phyloP scores from a whole-genome alignment of 1,140 invertebrate species.

The Spodoptera litura region DNA sequence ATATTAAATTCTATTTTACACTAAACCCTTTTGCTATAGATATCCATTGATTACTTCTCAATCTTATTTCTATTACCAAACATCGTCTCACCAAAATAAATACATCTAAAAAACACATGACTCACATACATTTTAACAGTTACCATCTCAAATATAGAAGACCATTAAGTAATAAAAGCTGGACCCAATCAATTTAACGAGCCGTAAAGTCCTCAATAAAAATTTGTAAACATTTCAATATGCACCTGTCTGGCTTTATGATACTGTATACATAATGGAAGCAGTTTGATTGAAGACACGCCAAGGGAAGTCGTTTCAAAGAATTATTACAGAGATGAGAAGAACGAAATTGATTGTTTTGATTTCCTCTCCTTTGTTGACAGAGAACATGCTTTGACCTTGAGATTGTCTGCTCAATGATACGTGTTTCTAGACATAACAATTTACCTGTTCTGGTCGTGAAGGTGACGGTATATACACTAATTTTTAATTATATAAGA shows the following conservation, averaged over 20 bases:
- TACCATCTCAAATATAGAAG: neutral
- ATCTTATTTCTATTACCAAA: too few species aligned
- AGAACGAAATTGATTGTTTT: slow-evolving; percentile 5
- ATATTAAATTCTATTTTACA: too few species aligned
- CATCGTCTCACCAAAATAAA: neutral
- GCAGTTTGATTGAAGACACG: slow-evolving; percentile 24
- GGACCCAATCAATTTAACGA: slow-evolving; percentile 14
- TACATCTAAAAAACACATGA: neutral
- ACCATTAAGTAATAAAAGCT: neutral
- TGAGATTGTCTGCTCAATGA: neutral
- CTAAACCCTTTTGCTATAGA: too few species aligned
- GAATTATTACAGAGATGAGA: slow-evolving; percentile 2
- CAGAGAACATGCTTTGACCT: neutral
- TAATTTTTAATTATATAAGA: too few species aligned
- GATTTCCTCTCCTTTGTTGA: neutral
- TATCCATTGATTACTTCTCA: too few species aligned
- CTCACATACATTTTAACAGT: neutral
- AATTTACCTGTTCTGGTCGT: too few species aligned
- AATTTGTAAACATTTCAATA: neutral
- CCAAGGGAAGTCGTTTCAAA: slow-evolving; percentile 21
- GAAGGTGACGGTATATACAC: too few species aligned
- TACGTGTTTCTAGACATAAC: too few species aligned
- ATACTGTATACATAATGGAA: neutral
- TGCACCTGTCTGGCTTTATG: slow-evolving; percentile 10
- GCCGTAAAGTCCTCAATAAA: neutral